Evolutionary conservation across 2,888 invertebrate species (phyloP).

Genomic region (Cataglyphis rosenhaueri): DNA sequence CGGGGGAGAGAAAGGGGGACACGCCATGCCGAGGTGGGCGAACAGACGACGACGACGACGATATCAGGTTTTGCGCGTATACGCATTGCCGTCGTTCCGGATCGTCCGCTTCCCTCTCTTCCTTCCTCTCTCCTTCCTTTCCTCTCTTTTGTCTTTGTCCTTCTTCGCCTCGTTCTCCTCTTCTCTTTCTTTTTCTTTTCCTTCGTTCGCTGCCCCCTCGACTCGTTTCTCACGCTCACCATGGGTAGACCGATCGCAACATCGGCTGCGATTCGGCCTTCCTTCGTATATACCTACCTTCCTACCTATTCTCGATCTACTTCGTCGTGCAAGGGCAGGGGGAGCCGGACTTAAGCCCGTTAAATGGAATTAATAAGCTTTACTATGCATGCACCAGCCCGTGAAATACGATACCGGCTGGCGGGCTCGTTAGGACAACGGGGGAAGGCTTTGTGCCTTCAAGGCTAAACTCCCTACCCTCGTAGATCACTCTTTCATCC

Average conservation of each 20-base stretch:
- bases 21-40: conserved; percentile 55
- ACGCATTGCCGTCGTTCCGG: conserved; percentile 53
- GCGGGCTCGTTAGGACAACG: conserved; percentile 78
- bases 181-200: conserved; percentile 58
- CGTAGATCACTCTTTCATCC: conserved; percentile 26
- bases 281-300: conserved; percentile 69
- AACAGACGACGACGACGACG: conserved; percentile 57
- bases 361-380: conserved; percentile 84
- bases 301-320: conserved; percentile 79
- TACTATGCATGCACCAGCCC: conserved; percentile 82
- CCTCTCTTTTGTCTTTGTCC: conserved; percentile 46
- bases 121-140: conserved; percentile 34
- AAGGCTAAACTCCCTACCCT: conserved; percentile 70
- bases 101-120: conserved; percentile 37
- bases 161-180: conserved; percentile 14
- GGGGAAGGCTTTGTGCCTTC: conserved; percentile 80
- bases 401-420: conserved; percentile 83
- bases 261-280: conserved; percentile 72
- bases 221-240: conserved; percentile 78
- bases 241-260: conserved; percentile 73
- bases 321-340: conserved; percentile 64
- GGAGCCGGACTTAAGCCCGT: conserved; percentile 80
- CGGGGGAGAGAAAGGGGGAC: conserved; percentile 21
- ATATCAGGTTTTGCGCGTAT: conserved; percentile 69
- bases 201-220: conserved; percentile 60